Conservation (phyloP, 92 coral and sea anemone species). For the Bergia sp. region DNA sequence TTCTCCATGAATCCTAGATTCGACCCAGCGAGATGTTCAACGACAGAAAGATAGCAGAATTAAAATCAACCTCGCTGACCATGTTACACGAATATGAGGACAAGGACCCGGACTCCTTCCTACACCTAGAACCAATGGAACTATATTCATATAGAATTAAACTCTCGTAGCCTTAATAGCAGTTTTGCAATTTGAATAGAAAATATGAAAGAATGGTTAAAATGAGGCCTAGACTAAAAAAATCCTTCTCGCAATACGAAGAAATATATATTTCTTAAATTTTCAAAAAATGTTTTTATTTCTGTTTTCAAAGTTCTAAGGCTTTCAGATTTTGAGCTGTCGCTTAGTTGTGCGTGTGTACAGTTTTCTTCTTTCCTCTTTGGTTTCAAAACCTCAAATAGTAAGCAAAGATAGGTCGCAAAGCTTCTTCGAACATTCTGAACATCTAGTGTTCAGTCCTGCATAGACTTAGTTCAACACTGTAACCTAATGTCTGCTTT, state of each 20-base stretch:
- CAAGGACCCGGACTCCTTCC: slow-evolving; percentile 71
- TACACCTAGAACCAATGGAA: slow-evolving; percentile 91
- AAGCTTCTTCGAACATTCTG: background rate
- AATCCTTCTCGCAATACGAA: background rate
- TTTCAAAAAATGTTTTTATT: too few species aligned
- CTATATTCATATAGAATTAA: slow-evolving; percentile 85
- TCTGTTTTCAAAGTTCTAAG: background rate
- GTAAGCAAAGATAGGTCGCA: background rate
- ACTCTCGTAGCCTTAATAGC: slow-evolving; percentile 56
- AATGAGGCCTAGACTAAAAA: background rate
- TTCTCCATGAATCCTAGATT: slow-evolving; percentile 50
- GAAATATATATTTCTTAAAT: background rate
- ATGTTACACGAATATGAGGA: slow-evolving; percentile 80
- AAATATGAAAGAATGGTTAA: too few species aligned
- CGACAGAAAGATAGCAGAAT: slow-evolving; percentile 65
- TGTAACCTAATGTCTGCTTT: background rate
- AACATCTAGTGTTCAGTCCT: background rate
- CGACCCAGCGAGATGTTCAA: slow-evolving; percentile 72
- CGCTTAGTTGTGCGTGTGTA: background rate
- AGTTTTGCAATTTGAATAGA: background rate
- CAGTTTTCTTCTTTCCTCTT: background rate
- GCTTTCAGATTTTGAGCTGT: background rate
- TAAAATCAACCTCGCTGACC: slow-evolving; percentile 81
- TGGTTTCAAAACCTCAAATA: background rate
- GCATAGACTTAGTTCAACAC: background rate